These are phyloP conservation scores for Tricholauxania praeusta DNA, from an alignment of 2,888 invertebrate genomes.

Conservation along the genomic window DNA sequence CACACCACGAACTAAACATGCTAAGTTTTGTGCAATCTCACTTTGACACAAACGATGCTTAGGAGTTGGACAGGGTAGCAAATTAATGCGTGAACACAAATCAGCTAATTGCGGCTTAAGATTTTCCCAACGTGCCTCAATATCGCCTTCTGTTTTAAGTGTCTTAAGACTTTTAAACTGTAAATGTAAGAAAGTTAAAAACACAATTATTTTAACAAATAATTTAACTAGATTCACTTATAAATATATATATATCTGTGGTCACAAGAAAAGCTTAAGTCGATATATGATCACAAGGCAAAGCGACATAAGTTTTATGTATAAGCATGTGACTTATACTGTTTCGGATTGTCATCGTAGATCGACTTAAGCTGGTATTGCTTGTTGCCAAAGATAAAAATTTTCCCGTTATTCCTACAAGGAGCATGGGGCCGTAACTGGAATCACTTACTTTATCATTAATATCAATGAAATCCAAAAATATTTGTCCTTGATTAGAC, in stretches of 20 bases:
- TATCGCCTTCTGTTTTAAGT: slow-evolving; percentile 61
- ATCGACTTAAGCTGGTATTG: too few relatives aligned
- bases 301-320: too few relatives aligned
- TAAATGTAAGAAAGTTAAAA: slow-evolving; percentile 19
- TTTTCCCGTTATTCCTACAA: neutral
- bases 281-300: too few relatives aligned
- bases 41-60: slow-evolving; percentile 68
- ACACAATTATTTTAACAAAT: neutral
- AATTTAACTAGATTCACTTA: neutral
- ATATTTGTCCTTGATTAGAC: slow-evolving; percentile 78
- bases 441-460: slow-evolving; percentile 71
- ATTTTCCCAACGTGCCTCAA: slow-evolving; percentile 66
- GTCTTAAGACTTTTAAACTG: slow-evolving; percentile 63
- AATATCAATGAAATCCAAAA: slow-evolving; percentile 79
- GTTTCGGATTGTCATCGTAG: too few relatives aligned
- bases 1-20: slow-evolving; percentile 65
- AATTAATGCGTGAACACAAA: slow-evolving; percentile 66
- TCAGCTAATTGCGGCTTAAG: slow-evolving; percentile 66
- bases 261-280: too few relatives aligned
- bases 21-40: slow-evolving; percentile 66
- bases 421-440: neutral
- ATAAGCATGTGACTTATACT: too few relatives aligned
- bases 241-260: neutral
- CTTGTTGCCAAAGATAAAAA: too few relatives aligned
- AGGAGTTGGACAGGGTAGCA: slow-evolving; percentile 67